phyloP scores from a whole-genome alignment of 2,797 vertebrate species.

The Pogonophryne albipinna region DNA sequence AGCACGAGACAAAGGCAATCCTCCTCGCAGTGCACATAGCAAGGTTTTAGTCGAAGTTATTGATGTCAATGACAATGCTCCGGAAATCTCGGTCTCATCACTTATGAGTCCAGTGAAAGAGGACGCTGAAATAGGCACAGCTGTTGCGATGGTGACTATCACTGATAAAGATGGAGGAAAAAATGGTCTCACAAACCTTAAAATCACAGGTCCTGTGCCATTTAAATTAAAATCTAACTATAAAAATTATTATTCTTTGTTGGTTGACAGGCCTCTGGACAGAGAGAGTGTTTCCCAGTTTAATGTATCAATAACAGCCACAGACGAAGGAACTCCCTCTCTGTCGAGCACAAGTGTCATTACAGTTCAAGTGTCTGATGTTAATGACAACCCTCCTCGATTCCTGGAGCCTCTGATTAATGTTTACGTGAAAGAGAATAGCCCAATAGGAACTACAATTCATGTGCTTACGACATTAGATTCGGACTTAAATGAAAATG shows the following conservation, averaged over 20 bases:
- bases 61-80: constrained; percentile 83
- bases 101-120: constrained; percentile 74
- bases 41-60: constrained; percentile 80
- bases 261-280: constrained; percentile 75
- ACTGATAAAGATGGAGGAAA: constrained; percentile 77
- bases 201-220: constrained; percentile 50
- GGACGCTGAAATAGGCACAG: constrained; percentile 75
- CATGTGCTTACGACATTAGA: constrained; percentile 62
- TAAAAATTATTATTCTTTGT: constrained; percentile 79
- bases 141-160: constrained; percentile 75
- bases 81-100: constrained; percentile 76
- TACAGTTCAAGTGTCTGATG: constrained; percentile 69
- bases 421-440: constrained; percentile 80
- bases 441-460: constrained; percentile 57
- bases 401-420: constrained; percentile 62
- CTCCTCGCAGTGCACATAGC: constrained; percentile 67
- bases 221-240: constrained; percentile 78
- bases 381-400: constrained; percentile 77
- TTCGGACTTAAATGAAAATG: constrained; percentile 80
- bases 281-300: constrained; percentile 71
- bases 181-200: constrained; percentile 71
- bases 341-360: constrained; percentile 66
- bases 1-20: constrained; percentile 72
- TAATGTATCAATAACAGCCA: constrained; percentile 68
- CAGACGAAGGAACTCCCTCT: constrained; percentile 74